phyloP scores from a whole-genome alignment of 2,888 invertebrate species.

The Meiosimyza platycephala region DNA sequence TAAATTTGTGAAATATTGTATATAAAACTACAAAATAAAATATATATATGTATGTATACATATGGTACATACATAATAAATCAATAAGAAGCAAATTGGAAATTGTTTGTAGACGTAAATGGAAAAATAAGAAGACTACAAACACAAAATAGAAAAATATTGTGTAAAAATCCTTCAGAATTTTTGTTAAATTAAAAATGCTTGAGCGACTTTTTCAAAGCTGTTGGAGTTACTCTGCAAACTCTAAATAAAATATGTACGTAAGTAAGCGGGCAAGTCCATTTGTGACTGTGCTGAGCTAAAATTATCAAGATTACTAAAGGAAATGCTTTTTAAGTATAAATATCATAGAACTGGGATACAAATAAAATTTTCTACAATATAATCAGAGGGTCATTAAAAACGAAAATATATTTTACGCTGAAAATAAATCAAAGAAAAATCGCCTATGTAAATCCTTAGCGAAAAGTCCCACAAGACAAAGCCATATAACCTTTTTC shows the following conservation, averaged over 20 bases:
- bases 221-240: background rate
- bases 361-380: no score
- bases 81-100: constrained; percentile 29
- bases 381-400: no score
- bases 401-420: no score
- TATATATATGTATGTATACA: constrained; percentile 3
- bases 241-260: background rate
- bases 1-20: constrained; percentile 20
- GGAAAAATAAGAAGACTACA: background rate
- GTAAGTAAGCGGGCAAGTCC: no score
- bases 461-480: no score
- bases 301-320: no score
- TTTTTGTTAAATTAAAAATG: constrained; percentile 32
- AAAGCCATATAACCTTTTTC: no score
- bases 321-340: no score
- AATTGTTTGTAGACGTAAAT: constrained; percentile 31
- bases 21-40: background rate
- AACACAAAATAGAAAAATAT: background rate
- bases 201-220: constrained; percentile 24
- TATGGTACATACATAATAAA: constrained; percentile 23
- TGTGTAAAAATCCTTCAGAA: constrained; percentile 16
- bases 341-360: no score
- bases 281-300: no score
- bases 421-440: no score
- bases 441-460: no score